These are phyloP conservation scores for Sinohyriopsis cumingii DNA, from an alignment of 2,888 invertebrate genomes.

Conservation along the genomic window DNA sequence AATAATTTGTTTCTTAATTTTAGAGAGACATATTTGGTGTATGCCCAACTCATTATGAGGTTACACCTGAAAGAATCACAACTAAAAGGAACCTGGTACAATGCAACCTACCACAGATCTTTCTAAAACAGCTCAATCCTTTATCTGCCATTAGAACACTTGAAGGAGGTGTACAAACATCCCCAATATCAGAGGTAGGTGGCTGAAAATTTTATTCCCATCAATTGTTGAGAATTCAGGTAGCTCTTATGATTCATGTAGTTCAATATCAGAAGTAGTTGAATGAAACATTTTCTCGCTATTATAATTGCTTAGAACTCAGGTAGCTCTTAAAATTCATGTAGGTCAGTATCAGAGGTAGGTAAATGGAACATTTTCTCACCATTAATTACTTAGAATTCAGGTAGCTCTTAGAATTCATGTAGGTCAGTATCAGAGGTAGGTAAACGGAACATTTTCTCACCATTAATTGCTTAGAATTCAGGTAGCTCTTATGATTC, in stretches of 20 bases:
- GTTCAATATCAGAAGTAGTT: too few relatives aligned
- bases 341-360: too few relatives aligned
- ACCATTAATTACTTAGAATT: too few relatives aligned
- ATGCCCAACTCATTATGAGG: slow-evolving; percentile 37
- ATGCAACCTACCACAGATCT: slow-evolving; percentile 46
- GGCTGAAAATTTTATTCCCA: not conserved
- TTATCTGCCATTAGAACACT: slow-evolving; percentile 35
- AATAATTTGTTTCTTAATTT: not conserved
- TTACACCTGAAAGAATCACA: slow-evolving; percentile 12
- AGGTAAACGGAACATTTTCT: slow-evolving; percentile 1
- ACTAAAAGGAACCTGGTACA: slow-evolving; percentile 37
- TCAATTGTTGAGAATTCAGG: too few relatives aligned
- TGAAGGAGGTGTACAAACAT: slow-evolving; percentile 30
- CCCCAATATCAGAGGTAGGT: slow-evolving; percentile 38
- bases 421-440: slow-evolving; percentile 45
- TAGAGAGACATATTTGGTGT: slow-evolving; percentile 49
- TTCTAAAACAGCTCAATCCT: slow-evolving; percentile 17
- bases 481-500: too few relatives aligned
- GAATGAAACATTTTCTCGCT: too few relatives aligned
- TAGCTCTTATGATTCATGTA: too few relatives aligned
- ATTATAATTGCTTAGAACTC: too few relatives aligned
- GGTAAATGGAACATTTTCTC: too few relatives aligned
- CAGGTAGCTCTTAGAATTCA: too few relatives aligned
- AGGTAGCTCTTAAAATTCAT: too few relatives aligned
- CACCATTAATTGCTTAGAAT: too few relatives aligned